Conservation (phyloP, 2,888 invertebrate genomes). For the Nipponacmea schrenckii region DNA sequence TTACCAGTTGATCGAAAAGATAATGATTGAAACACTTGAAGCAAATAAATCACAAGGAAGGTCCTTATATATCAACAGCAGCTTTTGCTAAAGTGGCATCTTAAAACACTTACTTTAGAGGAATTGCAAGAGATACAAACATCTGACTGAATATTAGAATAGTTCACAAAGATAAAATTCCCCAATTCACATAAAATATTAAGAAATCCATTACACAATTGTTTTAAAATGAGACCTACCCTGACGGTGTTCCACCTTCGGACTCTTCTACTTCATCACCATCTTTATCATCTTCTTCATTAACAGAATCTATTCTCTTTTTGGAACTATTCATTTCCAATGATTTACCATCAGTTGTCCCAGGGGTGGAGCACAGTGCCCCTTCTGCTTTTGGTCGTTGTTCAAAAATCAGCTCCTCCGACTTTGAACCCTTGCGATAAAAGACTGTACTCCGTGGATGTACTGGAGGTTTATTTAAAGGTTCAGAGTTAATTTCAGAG, state of each 20-base stretch:
- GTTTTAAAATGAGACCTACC: too few species aligned
- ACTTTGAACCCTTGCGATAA: constrained; percentile 51
- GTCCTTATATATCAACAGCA: too few species aligned
- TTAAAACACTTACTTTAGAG: too few species aligned
- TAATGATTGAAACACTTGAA: too few species aligned
- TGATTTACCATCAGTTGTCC: constrained; percentile 13
- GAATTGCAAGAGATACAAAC: too few species aligned
- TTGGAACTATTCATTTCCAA: constrained; percentile 25
- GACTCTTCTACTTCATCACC: constrained; percentile 42
- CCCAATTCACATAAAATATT: too few species aligned
- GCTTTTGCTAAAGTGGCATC: too few species aligned
- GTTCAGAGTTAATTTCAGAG: constrained; percentile 14
- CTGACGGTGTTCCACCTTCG: constrained; percentile 30
- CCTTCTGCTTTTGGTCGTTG: constrained; percentile 53
- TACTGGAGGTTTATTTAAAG: constrained; percentile 32
- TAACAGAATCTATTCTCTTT: constrained; percentile 22
- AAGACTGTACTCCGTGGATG: constrained; percentile 41
- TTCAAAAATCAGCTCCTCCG: constrained; percentile 41
- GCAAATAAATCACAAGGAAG: too few species aligned
- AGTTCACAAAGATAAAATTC: too few species aligned
- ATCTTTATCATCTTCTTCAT: constrained; percentile 35
- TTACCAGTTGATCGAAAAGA: too few species aligned
- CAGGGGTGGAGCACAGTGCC: constrained; percentile 36
- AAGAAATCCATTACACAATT: too few species aligned
- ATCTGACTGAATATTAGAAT: too few species aligned